Evolutionary conservation across 2,113 vertebrate species (phyloP).

Genomic region (Brachyhypopomus gauderio): DNA sequence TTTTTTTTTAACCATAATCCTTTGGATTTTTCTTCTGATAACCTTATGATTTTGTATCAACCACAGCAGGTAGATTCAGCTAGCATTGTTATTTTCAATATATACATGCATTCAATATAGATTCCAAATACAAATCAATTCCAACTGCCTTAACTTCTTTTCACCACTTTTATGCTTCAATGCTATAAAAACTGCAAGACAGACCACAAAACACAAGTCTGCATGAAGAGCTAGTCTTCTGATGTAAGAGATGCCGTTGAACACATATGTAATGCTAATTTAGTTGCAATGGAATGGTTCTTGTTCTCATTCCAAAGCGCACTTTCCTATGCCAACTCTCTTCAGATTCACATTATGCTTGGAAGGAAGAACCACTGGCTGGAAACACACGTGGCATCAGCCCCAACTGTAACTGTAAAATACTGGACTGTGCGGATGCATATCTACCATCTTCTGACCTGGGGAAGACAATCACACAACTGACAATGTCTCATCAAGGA

Average conservation of each 20-base stretch:
- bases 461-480: slow-evolving; percentile 31
- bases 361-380: slow-evolving; percentile 83
- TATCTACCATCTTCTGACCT: slow-evolving; percentile 92
- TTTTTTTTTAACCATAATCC: slow-evolving; percentile 67
- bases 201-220: slow-evolving; percentile 86
- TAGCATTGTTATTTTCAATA: slow-evolving; percentile 84
- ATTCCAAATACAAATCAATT: slow-evolving; percentile 79
- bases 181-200: slow-evolving; percentile 93
- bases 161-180: slow-evolving; percentile 85
- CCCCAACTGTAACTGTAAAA: slow-evolving; percentile 82
- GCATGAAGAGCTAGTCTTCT: slow-evolving; percentile 70
- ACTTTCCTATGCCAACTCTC: slow-evolving; percentile 63
- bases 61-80: slow-evolving; percentile 93
- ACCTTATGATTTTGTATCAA: slow-evolving; percentile 87
- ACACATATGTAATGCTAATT: slow-evolving; percentile 79
- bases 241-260: slow-evolving; percentile 85
- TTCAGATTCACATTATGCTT: slow-evolving; percentile 77
- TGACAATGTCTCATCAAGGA: not conserved
- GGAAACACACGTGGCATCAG: slow-evolving; percentile 84
- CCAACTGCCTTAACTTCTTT: slow-evolving; percentile 84
- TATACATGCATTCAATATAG: slow-evolving; percentile 92
- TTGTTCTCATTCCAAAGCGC: slow-evolving; percentile 57
- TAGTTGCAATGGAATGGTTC: slow-evolving; percentile 74
- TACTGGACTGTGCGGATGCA: slow-evolving; percentile 91
- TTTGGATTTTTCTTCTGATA: slow-evolving; percentile 85